Evolutionary conservation across 2,113 vertebrate genomes (phyloP).

Genomic region (Danio rerio): DNA sequence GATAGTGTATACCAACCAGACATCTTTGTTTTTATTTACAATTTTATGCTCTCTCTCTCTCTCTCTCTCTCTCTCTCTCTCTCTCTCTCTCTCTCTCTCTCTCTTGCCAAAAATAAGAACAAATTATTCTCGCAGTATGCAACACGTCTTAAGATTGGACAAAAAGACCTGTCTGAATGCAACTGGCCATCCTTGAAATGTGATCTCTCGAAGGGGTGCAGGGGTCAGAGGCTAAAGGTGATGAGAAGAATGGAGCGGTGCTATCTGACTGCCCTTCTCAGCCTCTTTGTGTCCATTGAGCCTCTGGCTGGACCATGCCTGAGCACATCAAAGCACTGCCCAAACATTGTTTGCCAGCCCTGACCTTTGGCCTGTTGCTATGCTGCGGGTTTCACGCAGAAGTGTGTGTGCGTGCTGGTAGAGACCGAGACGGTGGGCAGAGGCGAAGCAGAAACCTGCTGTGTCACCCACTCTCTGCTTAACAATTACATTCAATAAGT

Average conservation of each 20-base stretch:
- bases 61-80: too few relatives aligned
- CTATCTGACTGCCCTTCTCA: constrained; percentile 62
- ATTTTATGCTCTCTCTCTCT: neutral
- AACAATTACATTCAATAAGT: constrained; percentile 15
- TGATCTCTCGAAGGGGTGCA: constrained; percentile 73
- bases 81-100: neutral
- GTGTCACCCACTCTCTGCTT: constrained; percentile 31
- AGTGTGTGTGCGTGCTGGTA: neutral
- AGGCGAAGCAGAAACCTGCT: constrained; percentile 6
- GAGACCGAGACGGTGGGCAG: neutral
- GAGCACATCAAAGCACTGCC: constrained; percentile 81
- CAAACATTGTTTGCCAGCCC: constrained; percentile 71
- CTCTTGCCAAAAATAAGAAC: constrained; percentile 6
- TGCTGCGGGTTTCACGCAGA: neutral
- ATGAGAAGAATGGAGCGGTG: constrained; percentile 67
- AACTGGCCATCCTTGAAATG: constrained; percentile 63
- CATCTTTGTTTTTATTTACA: neutral
- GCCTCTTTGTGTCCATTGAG: constrained; percentile 78
- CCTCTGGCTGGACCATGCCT: constrained; percentile 69
- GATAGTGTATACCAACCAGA: neutral
- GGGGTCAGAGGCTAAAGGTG: constrained; percentile 77
- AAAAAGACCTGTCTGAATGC: constrained; percentile 64
- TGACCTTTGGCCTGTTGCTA: constrained; percentile 55
- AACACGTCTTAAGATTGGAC: constrained; percentile 46
- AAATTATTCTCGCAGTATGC: neutral